Evolutionary conservation across 2,797 vertebrate species (phyloP).

Genomic region (Microchirus variegatus): DNA sequence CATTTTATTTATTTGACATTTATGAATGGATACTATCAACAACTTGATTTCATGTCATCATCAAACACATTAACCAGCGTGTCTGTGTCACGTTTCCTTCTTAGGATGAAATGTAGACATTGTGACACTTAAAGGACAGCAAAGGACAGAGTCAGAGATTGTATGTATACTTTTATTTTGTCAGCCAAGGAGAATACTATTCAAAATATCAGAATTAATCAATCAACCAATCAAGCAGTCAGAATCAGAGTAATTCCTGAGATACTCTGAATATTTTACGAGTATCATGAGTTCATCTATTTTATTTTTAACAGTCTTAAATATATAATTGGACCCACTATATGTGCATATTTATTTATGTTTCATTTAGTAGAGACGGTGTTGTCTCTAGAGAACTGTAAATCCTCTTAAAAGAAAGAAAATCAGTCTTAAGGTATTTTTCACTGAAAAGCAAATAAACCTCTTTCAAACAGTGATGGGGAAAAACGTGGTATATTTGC

Average conservation of each 20-base stretch:
- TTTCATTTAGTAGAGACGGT: slow-evolving; percentile 14
- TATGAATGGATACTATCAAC: too few species aligned
- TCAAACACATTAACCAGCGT: too few species aligned
- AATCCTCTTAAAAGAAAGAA: too few species aligned
- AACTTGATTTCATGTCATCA: too few species aligned
- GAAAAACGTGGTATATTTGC: too few species aligned
- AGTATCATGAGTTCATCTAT: slow-evolving; percentile 14
- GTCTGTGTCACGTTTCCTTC: too few species aligned
- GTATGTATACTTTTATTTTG: slow-evolving; percentile 65
- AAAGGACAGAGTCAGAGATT: slow-evolving; percentile 32
- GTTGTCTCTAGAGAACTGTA: not conserved
- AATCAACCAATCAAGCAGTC: slow-evolving; percentile 18
- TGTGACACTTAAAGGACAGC: slow-evolving; percentile 13
- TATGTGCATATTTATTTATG: slow-evolving; percentile 15
- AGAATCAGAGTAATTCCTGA: too few species aligned
- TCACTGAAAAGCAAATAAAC: too few species aligned
- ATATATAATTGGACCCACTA: slow-evolving; percentile 1
- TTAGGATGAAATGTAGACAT: not conserved
- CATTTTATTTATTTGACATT: too few species aligned
- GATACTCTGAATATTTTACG: slow-evolving; percentile 41
- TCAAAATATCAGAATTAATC: slow-evolving; percentile 36
- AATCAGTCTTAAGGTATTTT: too few species aligned
- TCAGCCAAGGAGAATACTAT: slow-evolving; percentile 51
- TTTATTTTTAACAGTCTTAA: too few species aligned
- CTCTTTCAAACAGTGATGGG: too few species aligned